Base-by-base conservation (phyloP, 2,888 invertebrate species). In the Lucinisca nassula region DNA sequence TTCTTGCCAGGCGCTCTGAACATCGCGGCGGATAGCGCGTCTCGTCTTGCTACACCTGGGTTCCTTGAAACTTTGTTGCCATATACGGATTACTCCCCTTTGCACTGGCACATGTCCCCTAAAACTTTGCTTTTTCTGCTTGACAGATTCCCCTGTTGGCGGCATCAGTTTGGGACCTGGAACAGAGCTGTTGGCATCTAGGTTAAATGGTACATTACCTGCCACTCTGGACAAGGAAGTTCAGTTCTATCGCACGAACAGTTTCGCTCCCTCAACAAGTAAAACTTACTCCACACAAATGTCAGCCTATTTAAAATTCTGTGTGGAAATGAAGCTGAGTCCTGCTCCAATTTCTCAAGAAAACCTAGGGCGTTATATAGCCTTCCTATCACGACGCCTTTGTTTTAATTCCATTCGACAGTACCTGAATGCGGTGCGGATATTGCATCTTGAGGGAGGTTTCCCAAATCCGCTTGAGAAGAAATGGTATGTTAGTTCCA, bases 341-440 rank as follows among this genome's bases (percentile, higher is more conserved):
- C 38, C 27, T 6, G 73, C 37, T 4, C 73, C 73, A 17, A 10
- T 73, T 4, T 73, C 73, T 8, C 73, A 37, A 70, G 37, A 35
- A 17, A 70, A 75, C 75, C 45, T 75, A 12, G 75, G 75, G 24
- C 45, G 75, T 8, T 77, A 77, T 32, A 77, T 77, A 38, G 77
- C 77, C 8, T 77, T 35, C 40, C 37, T 77, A 12, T 77, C 77
- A 12, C 21, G 55, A 10, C 77, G 77, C 21, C 58, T 77, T 8
- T 77, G 45, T 27, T 77, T 77, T 32, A 38, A 38, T 21, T 79
- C 79, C 1, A 17, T 79, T 37, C 4, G 67, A 27, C 61, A 79
- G 40, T 78, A 78, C 37, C n/a, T 78, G 8, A 45, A 38, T 35
- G n/a, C 58, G 2, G 24, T 58, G 14, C n/a, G 32, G 45, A 12